A percentile compares a stretch with the other conserved stretches of the same genome.
phyloP scores from a whole-genome alignment of 2,113 vertebrate genomes.

The Apodemus sylvaticus region DNA sequence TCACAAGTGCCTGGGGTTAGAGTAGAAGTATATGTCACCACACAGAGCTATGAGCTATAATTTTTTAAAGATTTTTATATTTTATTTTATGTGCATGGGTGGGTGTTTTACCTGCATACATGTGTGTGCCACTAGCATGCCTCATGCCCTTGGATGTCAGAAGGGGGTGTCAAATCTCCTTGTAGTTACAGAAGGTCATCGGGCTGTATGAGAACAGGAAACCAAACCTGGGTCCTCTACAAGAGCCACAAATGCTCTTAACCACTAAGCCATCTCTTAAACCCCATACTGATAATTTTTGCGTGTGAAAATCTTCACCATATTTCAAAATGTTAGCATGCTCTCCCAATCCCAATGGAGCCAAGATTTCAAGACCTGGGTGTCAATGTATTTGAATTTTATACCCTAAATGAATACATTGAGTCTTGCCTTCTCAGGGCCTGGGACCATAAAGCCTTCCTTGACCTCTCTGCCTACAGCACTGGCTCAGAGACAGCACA shows the following conservation, averaged over 20 bases:
- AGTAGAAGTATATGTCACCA: background rate
- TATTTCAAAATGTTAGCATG: slow-evolving; percentile 39
- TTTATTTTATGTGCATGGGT: background rate
- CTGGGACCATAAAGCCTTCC: background rate
- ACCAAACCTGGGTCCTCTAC: background rate
- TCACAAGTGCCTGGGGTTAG: background rate
- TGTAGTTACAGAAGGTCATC: background rate
- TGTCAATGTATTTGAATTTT: background rate
- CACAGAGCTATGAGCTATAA: background rate
- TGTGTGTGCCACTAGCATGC: background rate
- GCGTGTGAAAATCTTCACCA: background rate
- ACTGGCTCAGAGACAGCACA: background rate
- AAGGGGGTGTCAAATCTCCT: background rate
- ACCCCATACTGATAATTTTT: background rate
- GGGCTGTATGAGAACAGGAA: background rate
- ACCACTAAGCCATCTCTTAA: background rate
- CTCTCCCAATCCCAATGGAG: background rate
- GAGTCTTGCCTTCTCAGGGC: background rate
- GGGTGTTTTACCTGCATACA: background rate
- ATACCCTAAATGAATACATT: background rate
- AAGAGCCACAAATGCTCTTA: background rate
- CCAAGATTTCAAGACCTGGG: background rate
- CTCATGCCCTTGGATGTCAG: background rate
- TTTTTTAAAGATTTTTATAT: background rate
- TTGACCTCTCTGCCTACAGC: background rate